These are phyloP conservation scores for Equus quagga DNA, from an alignment of 2,113 vertebrate species.

Conservation along the genomic window DNA sequence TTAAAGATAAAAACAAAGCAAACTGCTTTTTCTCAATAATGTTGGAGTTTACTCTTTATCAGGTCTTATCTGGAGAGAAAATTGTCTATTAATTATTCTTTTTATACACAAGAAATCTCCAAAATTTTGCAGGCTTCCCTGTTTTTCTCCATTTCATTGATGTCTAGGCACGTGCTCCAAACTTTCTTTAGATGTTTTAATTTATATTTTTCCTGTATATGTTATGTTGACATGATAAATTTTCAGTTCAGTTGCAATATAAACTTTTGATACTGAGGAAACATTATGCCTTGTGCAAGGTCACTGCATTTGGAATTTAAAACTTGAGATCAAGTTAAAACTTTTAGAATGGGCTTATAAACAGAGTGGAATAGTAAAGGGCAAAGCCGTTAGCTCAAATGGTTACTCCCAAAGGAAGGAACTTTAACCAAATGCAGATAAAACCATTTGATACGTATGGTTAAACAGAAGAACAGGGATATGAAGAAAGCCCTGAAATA, in stretches of 20 bases:
- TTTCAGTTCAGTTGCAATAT: not conserved
- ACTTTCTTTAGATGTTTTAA: not conserved
- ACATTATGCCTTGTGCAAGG: not conserved
- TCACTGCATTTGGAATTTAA: not conserved
- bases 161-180: not conserved
- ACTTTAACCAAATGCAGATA: not conserved
- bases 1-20: slow-evolving; percentile 22
- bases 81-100: not conserved
- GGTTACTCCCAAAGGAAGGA: not conserved
- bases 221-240: not conserved
- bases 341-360: not conserved
- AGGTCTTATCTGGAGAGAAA: not conserved
- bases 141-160: not conserved
- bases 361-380: not conserved
- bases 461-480: not conserved
- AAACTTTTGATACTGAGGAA: not conserved
- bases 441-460: not conserved
- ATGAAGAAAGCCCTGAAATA: not conserved
- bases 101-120: not conserved
- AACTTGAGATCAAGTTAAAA: not conserved
- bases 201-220: not conserved
- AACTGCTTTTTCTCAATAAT: not conserved
- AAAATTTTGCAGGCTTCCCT: not conserved
- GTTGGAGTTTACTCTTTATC: not conserved
- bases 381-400: not conserved